phyloP scores from a whole-genome alignment of 1,140 invertebrate genomes.

The Ephestia elutella region DNA sequence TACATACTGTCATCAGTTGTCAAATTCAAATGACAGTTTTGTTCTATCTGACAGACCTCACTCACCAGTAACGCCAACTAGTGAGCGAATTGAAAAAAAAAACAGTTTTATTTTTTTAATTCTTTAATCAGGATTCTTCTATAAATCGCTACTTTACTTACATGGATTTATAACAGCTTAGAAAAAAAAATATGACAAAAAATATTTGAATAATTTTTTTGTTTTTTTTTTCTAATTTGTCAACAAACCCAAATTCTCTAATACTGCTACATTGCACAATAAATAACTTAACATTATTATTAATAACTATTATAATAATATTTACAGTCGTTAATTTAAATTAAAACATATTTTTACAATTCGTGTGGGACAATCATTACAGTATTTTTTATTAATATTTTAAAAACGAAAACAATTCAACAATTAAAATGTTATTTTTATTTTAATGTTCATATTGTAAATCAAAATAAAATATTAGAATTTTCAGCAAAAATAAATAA shows the following conservation, averaged over 20 bases:
- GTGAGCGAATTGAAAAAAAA: constrained; percentile 27
- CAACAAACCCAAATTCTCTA: constrained; percentile 33
- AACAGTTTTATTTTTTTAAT: constrained; percentile 24
- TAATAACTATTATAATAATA: constrained; percentile 25
- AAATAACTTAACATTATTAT: constrained; percentile 61
- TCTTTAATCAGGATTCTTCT: constrained; percentile 46
- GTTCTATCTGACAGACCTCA: too few species aligned
- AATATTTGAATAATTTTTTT: not conserved
- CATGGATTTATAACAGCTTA: constrained; percentile 23
- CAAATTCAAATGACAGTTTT: too few species aligned
- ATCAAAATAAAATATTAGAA: too few species aligned
- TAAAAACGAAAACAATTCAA: not conserved
- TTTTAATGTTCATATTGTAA: too few species aligned
- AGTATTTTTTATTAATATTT: not conserved
- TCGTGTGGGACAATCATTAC: constrained; percentile 31
- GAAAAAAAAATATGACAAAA: not conserved
- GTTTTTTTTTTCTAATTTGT: constrained; percentile 10
- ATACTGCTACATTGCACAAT: constrained; percentile 71
- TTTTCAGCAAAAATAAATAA: too few species aligned
- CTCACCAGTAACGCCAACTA: too few species aligned
- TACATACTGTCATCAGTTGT: too few species aligned
- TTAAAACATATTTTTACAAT: constrained; percentile 34
- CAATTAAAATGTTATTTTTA: not conserved
- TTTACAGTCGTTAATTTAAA: constrained; percentile 36
- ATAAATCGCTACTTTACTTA: constrained; percentile 46